Conservation (phyloP, 1,140 invertebrate genomes). For the Formica exsecta region DNA sequence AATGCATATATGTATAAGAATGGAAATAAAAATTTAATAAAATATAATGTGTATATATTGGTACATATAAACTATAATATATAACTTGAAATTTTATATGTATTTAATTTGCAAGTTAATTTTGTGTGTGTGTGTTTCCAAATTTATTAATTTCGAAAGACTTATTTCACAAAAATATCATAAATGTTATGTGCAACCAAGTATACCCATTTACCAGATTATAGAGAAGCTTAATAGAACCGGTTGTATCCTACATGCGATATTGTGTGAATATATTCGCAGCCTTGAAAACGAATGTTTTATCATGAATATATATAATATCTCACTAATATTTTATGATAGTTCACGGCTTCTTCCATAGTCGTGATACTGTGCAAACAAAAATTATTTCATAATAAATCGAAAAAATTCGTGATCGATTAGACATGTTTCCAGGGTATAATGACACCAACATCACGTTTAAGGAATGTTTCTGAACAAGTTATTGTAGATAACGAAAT, state of each 20-base stretch:
- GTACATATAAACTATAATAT: background rate
- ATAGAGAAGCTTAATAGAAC: conserved; percentile 49
- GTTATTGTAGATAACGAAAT: background rate
- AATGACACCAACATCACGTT: conserved; percentile 11
- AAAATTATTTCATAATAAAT: conserved; percentile 78
- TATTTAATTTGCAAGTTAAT: background rate
- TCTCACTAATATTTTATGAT: conserved; percentile 4
- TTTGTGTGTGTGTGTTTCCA: background rate
- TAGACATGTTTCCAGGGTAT: background rate
- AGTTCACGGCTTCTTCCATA: background rate
- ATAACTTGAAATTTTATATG: background rate
- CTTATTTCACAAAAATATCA: conserved; percentile 18
- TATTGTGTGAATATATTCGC: conserved; percentile 30
- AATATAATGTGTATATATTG: background rate
- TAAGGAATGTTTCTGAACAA: background rate
- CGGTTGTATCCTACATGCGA: conserved; percentile 39
- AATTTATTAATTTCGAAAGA: conserved; percentile 21
- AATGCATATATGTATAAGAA: background rate
- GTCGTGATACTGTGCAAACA: conserved; percentile 10
- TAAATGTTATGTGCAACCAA: background rate
- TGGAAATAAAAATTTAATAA: background rate
- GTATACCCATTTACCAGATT: conserved; percentile 29
- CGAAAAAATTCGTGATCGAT: conserved; percentile 79
- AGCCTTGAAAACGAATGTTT: conserved; percentile 64
- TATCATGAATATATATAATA: conserved; percentile 54